Evolutionary conservation across 2,113 vertebrate genomes (phyloP).

Genomic region (Thryonomys swinderianus): DNA sequence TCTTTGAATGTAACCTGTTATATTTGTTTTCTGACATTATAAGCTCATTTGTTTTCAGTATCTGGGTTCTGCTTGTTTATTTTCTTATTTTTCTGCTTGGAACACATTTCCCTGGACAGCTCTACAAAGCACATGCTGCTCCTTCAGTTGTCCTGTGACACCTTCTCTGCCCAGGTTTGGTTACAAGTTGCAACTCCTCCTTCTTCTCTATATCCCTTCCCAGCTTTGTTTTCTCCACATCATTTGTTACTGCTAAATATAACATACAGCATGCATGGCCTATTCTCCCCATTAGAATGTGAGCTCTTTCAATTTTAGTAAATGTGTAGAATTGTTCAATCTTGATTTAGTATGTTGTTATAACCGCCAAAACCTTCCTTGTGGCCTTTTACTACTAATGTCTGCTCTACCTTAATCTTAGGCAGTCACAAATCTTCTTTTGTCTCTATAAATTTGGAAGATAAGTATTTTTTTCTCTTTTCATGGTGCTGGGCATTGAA

Average conservation of each 20-base stretch:
- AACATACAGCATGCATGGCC: background rate
- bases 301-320: background rate
- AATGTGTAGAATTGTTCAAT: background rate
- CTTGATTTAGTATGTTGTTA: background rate
- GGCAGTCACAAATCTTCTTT: background rate
- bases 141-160: background rate
- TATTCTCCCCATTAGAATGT: background rate
- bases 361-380: background rate
- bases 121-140: background rate
- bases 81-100: constrained; percentile 28
- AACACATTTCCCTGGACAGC: background rate
- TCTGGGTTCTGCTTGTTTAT: background rate
- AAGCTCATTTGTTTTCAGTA: background rate
- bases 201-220: background rate
- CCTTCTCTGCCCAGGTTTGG: background rate
- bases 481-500: too few species aligned
- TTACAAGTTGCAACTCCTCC: background rate
- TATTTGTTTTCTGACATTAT: constrained; percentile 19
- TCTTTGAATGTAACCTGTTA: background rate
- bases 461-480: background rate
- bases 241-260: background rate
- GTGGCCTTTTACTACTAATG: background rate
- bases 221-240: background rate
- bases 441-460: background rate
- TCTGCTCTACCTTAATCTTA: background rate